phyloP scores from a whole-genome alignment of 2,797 vertebrate genomes.

The Tokudaia tokunoshimensis region DNA sequence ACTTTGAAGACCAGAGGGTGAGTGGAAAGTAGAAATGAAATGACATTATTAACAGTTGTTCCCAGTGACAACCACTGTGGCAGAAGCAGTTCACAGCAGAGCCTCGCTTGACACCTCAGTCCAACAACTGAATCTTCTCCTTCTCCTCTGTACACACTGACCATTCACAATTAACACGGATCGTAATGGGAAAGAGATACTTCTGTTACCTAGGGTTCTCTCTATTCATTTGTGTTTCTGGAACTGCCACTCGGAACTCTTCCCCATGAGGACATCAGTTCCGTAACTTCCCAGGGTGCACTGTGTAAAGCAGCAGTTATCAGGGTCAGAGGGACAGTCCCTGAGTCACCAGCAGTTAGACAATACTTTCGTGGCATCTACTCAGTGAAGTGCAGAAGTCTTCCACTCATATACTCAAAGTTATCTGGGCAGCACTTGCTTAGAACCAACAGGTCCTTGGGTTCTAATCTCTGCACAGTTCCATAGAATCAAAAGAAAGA shows the following conservation, averaged over 20 bases:
- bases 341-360: neutral
- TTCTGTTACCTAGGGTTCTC: neutral
- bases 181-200: neutral
- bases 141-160: neutral
- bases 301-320: fast-evolving
- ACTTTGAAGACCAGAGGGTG: neutral
- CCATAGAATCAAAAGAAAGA: neutral
- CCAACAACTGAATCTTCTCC: neutral
- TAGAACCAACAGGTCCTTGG: too few species aligned
- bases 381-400: neutral
- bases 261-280: neutral
- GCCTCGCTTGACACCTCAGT: neutral
- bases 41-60: neutral
- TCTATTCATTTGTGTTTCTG: neutral
- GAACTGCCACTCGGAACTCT: neutral
- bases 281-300: too few species aligned
- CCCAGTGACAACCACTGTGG: neutral
- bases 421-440: neutral
- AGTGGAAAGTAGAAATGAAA: neutral
- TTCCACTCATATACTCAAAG: neutral
- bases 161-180: neutral
- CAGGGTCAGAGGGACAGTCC: neutral
- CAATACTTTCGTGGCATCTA: neutral
- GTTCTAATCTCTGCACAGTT: neutral
- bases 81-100: neutral